Evolutionary conservation across 2,888 invertebrate genomes (phyloP), one percentile per base, ranked within the genome.

Genomic region (Pteria penguin): DNA sequence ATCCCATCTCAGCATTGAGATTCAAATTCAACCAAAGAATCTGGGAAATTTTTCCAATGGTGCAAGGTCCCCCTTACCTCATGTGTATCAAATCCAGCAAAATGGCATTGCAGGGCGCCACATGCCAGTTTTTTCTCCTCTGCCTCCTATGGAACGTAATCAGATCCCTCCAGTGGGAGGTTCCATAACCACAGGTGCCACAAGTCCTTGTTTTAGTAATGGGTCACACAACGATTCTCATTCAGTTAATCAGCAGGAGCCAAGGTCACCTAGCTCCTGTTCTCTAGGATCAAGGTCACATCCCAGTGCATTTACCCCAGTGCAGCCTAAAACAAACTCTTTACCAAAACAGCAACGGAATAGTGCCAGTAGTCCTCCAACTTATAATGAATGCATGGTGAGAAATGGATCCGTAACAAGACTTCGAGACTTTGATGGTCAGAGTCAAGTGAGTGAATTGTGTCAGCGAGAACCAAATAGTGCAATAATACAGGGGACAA

Each of bases 1-100:
- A 74, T 86, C 87, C 2, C 87, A 86, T 72, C 78, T 88, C 27
- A 87, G 87, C 71, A 87, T 89, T 71, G 89, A 90, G 72, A 86
- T 88, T 67, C 87, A 90, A 75, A 84, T 88, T 26, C 87, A 86
- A 77, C 78, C 83, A 29, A 86, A 83, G 33, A 83, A 81, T 57
- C n/a, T 74, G 2, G 52, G 45, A 8, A 67, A 78, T 14, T 75
- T 76, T 32, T 72, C 81, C 3, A 74, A 78, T n/a, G 69, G 62
- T 26, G 65, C 72, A 0, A 72, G 72, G 29, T 66, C 80, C 33
- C 79, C 82, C 24, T 62, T 66, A 26, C 71, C 78, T 36, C 69
- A 75, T 31, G 72, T 67, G 58, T 68, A 77, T 26, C 66, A 67
- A 26, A 66, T 54, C n/a, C 54, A 60, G 4, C 63, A 69, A n/a